These are phyloP conservation scores for Drosophila albomicans DNA, from an alignment of 1,140 invertebrate genomes.

Conservation along the genomic window DNA sequence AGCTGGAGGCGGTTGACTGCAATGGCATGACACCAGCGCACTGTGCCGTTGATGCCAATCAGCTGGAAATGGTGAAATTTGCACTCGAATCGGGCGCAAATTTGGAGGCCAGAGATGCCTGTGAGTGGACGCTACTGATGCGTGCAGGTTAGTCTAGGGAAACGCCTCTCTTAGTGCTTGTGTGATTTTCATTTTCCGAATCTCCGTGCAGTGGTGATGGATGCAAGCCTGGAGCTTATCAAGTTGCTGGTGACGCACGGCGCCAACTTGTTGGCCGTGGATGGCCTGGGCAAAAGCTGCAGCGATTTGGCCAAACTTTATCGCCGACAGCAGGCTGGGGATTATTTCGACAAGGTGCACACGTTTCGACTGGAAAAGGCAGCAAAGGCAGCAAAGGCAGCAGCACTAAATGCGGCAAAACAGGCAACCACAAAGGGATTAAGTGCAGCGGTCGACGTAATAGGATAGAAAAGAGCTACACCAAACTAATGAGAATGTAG, in stretches of 20 bases:
- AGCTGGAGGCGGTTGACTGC: slow-evolving; percentile 68
- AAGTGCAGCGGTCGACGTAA: slow-evolving; percentile 21
- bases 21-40: slow-evolving; percentile 80
- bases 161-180: too few species aligned
- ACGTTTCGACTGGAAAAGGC: slow-evolving; percentile 49
- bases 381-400: slow-evolving; percentile 21
- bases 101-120: slow-evolving; percentile 68
- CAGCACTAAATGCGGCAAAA: neutral
- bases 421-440: slow-evolving; percentile 38
- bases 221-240: slow-evolving; percentile 67
- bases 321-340: slow-evolving; percentile 50
- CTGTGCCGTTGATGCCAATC: slow-evolving; percentile 79
- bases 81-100: slow-evolving; percentile 75
- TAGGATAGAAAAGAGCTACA: slow-evolving; percentile 1
- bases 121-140: slow-evolving; percentile 78
- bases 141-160: slow-evolving; percentile 63
- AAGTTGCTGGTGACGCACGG: slow-evolving; percentile 74
- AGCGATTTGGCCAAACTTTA: slow-evolving; percentile 73
- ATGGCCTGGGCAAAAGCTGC: slow-evolving; percentile 65
- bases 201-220: slow-evolving; percentile 66
- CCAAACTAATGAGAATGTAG: neutral
- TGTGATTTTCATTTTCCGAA: neutral
- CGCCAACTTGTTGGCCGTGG: slow-evolving; percentile 61
- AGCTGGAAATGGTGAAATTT: slow-evolving; percentile 77
- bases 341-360: slow-evolving; percentile 72